A percentile compares a stretch with the other conserved stretches of the same genome.
Conservation (phyloP, 2,888 invertebrate genomes). For the Leucophenga maculata region DNA sequence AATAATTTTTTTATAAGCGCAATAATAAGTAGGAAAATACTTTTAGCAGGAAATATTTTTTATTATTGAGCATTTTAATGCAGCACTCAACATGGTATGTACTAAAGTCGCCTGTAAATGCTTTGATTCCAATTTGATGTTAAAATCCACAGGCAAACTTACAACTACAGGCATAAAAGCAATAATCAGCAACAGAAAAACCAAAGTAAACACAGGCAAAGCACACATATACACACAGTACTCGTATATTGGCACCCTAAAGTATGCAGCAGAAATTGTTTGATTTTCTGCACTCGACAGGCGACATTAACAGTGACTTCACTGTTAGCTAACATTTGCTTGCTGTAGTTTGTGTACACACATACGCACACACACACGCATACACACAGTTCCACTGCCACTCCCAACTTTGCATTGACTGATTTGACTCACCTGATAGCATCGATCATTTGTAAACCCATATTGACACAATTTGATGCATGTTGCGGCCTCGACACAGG, state of each 20-base stretch:
- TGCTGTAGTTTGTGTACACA: not conserved
- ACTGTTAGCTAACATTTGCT: too few species aligned
- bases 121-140: too few species aligned
- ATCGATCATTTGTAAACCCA: constrained; percentile 97
- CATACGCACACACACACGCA: not conserved
- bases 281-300: not conserved
- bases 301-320: not conserved
- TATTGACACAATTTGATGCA: constrained; percentile 95
- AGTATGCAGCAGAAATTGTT: too few species aligned
- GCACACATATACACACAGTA: constrained; percentile 32
- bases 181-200: constrained; percentile 27
- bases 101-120: too few species aligned
- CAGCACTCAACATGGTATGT: too few species aligned
- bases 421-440: constrained; percentile 82
- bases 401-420: not conserved
- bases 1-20: too few species aligned
- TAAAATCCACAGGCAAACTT: too few species aligned
- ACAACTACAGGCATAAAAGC: constrained; percentile 33
- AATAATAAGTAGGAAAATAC: too few species aligned
- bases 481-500: constrained; percentile 94
- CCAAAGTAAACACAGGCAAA: constrained; percentile 46
- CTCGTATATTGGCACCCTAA: too few species aligned
- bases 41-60: too few species aligned
- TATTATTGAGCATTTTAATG: too few species aligned
- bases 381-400: not conserved